These are phyloP conservation scores for Acanthosoma haemorrhoidale DNA, from an alignment of 2,888 invertebrate genomes.

Conservation along the genomic window DNA sequence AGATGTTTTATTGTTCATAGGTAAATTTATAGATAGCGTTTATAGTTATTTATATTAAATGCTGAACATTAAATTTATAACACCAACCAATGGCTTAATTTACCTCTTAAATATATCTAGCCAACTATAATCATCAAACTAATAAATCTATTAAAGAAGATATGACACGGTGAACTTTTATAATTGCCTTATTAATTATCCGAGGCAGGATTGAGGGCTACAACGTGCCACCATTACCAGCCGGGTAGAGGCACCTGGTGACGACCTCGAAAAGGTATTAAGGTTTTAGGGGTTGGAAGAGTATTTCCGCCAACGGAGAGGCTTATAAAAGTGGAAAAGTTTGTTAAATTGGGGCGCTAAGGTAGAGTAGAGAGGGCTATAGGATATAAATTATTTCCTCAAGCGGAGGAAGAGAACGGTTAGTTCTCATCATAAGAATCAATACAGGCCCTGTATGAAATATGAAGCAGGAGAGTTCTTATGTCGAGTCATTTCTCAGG, in stretches of 20 bases:
- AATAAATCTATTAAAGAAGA: neutral
- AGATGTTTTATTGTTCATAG: too few species aligned
- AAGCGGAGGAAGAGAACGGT: neutral
- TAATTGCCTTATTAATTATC: constrained; percentile 17
- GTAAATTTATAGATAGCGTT: too few species aligned
- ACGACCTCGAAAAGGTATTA: neutral
- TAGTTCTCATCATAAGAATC: constrained; percentile 12
- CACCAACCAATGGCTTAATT: too few species aligned
- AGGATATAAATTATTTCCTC: constrained; percentile 9
- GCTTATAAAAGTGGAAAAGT: constrained; percentile 18
- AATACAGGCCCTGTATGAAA: neutral
- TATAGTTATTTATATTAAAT: too few species aligned
- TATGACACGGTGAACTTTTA: neutral
- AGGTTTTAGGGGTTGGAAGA: constrained; percentile 7
- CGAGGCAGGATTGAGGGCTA: neutral
- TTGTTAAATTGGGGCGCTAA: constrained; percentile 3
- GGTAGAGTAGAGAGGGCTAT: neutral
- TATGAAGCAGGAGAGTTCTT: neutral
- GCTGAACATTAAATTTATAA: too few species aligned
- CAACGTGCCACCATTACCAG: neutral
- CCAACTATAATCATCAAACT: neutral
- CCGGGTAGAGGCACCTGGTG: neutral
- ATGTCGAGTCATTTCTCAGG: neutral
- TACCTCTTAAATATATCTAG: too few species aligned
- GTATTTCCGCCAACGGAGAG: neutral